Conservation (phyloP, 64 coral and sea anemone species). For the Actinia equina region DNA sequence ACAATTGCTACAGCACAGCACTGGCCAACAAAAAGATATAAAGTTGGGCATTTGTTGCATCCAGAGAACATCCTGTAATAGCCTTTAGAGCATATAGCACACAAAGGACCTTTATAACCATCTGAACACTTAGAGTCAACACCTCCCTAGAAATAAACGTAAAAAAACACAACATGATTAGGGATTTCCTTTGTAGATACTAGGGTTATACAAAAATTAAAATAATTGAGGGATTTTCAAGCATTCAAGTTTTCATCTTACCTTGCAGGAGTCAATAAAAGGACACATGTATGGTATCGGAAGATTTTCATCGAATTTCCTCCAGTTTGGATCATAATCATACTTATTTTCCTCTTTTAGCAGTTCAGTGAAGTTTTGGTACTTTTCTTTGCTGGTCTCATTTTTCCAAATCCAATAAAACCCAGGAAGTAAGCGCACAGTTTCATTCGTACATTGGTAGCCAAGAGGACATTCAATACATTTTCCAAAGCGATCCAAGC, state of each 20-base stretch:
- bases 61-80: slow-evolving; percentile 51
- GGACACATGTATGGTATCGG: slow-evolving; percentile 39
- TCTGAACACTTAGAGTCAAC: slow-evolving; percentile 20
- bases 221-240: not conserved
- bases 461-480: slow-evolving; percentile 38
- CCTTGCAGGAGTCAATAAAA: slow-evolving; percentile 24
- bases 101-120: slow-evolving; percentile 40
- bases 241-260: not conserved
- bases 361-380: slow-evolving; percentile 25
- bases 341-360: slow-evolving; percentile 6
- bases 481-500: slow-evolving; percentile 52
- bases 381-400: slow-evolving; percentile 7
- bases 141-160: not conserved
- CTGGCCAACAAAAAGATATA: slow-evolving; percentile 32
- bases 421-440: slow-evolving; percentile 16
- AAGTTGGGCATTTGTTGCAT: slow-evolving; percentile 37
- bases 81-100: slow-evolving; percentile 22
- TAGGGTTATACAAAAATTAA: not conserved
- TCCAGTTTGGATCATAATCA: not conserved
- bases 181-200: not conserved
- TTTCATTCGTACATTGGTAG: slow-evolving; percentile 46
- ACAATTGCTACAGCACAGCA: slow-evolving; percentile 5
- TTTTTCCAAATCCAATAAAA: slow-evolving; percentile 54
- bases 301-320: not conserved
- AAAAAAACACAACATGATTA: not conserved